A percentile compares a stretch with the other conserved stretches of the same genome.
These are phyloP conservation scores for Drosophila kuntzei DNA, from an alignment of 2,888 invertebrate species.

Conservation along the genomic window DNA sequence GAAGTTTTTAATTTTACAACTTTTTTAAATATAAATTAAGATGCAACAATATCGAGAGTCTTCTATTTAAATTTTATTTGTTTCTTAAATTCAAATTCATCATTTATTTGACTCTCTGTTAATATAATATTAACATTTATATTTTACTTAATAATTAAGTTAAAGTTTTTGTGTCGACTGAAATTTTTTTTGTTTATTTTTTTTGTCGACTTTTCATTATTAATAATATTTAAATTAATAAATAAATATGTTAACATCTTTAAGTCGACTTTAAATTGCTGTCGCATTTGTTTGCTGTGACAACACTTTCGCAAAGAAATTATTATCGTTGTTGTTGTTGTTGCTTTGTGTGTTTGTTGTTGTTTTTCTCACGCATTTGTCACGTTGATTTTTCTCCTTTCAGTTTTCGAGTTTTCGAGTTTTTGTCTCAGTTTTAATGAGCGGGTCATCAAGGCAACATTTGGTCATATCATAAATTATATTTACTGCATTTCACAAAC, in stretches of 20 bases:
- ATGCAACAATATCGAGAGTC: no score
- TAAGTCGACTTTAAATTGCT: neutral
- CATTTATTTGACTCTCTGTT: no score
- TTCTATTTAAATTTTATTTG: neutral
- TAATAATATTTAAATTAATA: neutral
- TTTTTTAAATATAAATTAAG: no score
- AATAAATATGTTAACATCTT: neutral
- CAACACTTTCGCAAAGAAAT: slow-evolving; percentile 16
- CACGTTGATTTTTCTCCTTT: slow-evolving; percentile 50
- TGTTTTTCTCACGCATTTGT: slow-evolving; percentile 77
- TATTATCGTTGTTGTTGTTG: slow-evolving; percentile 11
- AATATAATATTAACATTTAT: no score
- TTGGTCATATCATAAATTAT: slow-evolving; percentile 74
- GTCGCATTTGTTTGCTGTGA: neutral
- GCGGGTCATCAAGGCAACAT: slow-evolving; percentile 72
- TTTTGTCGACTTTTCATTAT: neutral
- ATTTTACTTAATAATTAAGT: no score
- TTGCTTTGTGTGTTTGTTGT: slow-evolving; percentile 1
- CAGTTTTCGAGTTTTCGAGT: slow-evolving; percentile 31
- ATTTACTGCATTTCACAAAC: slow-evolving; percentile 66
- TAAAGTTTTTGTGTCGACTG: no score
- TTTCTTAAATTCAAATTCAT: neutral
- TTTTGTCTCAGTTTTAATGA: slow-evolving; percentile 63
- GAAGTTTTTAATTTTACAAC: no score
- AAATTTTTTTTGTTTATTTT: neutral